Conservation (phyloP, 2,797 vertebrate species). For the Propithecus deckenii region DNA sequence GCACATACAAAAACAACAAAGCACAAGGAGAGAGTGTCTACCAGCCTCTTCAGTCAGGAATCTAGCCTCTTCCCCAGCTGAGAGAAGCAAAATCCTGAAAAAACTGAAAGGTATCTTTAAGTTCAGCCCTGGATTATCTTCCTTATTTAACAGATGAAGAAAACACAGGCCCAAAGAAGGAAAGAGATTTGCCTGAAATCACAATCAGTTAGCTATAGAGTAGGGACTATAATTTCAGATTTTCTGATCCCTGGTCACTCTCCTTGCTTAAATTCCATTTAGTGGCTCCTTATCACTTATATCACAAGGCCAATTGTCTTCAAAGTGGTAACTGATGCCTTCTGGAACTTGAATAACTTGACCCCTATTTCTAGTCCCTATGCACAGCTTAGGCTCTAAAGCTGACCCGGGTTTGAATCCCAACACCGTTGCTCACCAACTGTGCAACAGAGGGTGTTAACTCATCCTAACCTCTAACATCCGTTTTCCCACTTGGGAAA, state of each 20-base stretch:
- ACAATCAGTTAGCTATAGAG: background rate
- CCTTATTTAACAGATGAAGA: conserved; percentile 28
- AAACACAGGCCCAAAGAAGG: background rate
- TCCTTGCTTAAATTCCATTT: background rate
- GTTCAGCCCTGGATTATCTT: background rate
- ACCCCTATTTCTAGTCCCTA: background rate
- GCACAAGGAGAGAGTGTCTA: background rate
- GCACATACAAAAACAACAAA: background rate
- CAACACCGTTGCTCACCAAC: background rate
- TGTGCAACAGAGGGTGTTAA: background rate
- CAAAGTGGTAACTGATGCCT: background rate
- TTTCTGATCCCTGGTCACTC: background rate
- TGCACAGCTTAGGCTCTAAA: background rate
- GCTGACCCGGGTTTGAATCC: background rate
- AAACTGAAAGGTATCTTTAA: background rate
- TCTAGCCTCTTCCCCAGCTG: background rate
- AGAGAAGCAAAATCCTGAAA: conserved; percentile 4
- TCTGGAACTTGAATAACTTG: background rate
- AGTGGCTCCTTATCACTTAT: background rate
- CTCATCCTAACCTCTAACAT: background rate
- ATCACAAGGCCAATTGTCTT: background rate
- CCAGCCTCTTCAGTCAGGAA: background rate
- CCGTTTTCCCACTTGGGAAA: background rate
- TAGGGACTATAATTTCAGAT: background rate
- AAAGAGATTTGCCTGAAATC: background rate